phyloP scores from a whole-genome alignment of 2,888 invertebrate genomes.

The Sarcophaga rosellei region DNA sequence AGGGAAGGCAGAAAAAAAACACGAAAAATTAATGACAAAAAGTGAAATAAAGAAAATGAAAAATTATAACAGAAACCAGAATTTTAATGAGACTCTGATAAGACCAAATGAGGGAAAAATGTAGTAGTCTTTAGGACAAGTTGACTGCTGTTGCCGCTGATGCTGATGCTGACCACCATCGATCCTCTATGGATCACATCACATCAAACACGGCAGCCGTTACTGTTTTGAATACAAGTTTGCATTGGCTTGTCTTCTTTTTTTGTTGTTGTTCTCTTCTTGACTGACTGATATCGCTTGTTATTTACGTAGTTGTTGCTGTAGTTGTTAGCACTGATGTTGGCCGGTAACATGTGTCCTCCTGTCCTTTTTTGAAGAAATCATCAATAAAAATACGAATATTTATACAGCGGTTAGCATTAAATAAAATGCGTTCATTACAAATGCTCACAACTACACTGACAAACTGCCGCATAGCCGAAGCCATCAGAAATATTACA shows the following conservation, averaged over 20 bases:
- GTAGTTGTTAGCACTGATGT: slow-evolving; percentile 23
- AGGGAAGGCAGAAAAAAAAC: slow-evolving; percentile 29
- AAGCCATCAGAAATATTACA: neutral
- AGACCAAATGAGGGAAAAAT: slow-evolving; percentile 49
- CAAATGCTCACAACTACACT: neutral
- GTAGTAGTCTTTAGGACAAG: slow-evolving; percentile 58
- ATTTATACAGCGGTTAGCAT: slow-evolving; percentile 75
- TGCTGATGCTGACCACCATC: slow-evolving; percentile 38
- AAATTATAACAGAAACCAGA: slow-evolving; percentile 61
- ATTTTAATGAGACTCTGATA: slow-evolving; percentile 66
- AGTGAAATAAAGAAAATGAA: slow-evolving; percentile 2
- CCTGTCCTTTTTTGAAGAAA: slow-evolving; percentile 73
- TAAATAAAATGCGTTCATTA: slow-evolving; percentile 71
- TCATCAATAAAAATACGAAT: slow-evolving; percentile 77
- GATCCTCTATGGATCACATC: neutral
- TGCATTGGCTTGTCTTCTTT: slow-evolving; percentile 21
- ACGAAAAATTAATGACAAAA: slow-evolving; percentile 12
- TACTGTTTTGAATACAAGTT: slow-evolving; percentile 54
- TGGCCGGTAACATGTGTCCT: slow-evolving; percentile 76
- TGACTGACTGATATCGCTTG: slow-evolving; percentile 4
- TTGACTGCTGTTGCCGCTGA: slow-evolving; percentile 16
- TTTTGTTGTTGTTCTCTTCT: slow-evolving; percentile 15
- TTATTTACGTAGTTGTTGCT: slow-evolving; percentile 19
- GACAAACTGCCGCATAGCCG: neutral
- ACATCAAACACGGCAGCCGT: slow-evolving; percentile 64